Percentiles rank a stretch among this genome's conserved stretches.
These are phyloP conservation scores for Myxocyprinus asiaticus DNA, from an alignment of 2,113 vertebrate species.

Conservation along the genomic window DNA sequence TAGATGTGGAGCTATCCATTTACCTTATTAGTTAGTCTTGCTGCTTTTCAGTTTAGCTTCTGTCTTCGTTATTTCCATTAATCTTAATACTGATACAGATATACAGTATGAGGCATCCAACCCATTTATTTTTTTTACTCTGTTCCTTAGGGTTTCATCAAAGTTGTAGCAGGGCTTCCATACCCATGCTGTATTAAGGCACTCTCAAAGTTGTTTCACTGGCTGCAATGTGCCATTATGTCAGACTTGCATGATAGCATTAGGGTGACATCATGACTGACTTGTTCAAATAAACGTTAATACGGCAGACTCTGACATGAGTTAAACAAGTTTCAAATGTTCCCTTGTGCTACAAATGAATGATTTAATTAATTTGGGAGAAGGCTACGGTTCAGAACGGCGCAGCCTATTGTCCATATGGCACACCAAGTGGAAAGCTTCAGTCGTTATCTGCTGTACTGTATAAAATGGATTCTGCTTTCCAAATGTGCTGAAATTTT, in stretches of 20 bases:
- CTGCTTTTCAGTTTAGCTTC: conserved; percentile 41
- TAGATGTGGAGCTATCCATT: conserved; percentile 49
- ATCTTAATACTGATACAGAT: background rate
- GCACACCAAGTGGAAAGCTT: background rate
- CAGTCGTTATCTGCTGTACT: background rate
- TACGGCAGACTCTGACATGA: conserved; percentile 19
- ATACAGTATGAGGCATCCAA: background rate
- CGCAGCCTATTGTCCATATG: conserved; percentile 36
- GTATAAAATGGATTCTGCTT: conserved; percentile 4
- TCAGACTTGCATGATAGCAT: conserved; percentile 23
- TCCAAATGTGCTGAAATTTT: conserved; percentile 1
- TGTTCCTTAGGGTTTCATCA: conserved; percentile 11
- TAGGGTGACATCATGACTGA: background rate
- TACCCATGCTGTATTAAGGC: background rate
- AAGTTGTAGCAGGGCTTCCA: conserved; percentile 7
- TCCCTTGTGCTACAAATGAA: conserved; percentile 24
- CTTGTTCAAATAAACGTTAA: conserved; percentile 18
- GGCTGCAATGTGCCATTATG: conserved; percentile 26
- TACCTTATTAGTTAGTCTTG: conserved; percentile 56
- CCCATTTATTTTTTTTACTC: too few relatives aligned
- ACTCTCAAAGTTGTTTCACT: conserved; percentile 10
- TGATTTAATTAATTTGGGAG: conserved; percentile 29
- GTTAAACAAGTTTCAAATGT: conserved; percentile 9
- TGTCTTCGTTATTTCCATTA: background rate
- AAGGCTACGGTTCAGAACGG: conserved; percentile 30